Percentiles rank a stretch among this genome's conserved stretches.
phyloP scores from a whole-genome alignment of 2,888 invertebrate genomes.

The Lasioglossum calceatum region DNA sequence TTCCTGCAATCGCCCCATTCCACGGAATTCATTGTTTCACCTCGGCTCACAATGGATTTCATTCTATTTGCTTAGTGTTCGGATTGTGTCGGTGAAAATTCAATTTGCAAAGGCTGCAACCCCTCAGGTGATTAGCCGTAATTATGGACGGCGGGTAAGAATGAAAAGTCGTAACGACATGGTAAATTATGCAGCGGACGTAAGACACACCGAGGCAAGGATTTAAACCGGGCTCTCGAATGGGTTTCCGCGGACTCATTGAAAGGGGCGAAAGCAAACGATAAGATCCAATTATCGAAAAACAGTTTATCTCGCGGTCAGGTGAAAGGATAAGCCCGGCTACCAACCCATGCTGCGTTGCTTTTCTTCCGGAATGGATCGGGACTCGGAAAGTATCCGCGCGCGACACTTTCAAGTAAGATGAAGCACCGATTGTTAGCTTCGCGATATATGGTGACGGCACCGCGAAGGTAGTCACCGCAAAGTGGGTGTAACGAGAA shows the following conservation, averaged over 20 bases:
- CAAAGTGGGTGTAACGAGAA: constrained; percentile 10
- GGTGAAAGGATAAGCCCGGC: constrained; percentile 65
- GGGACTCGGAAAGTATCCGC: constrained; percentile 44
- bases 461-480: background rate
- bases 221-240: constrained; percentile 57
- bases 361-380: constrained; percentile 57
- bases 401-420: constrained; percentile 46
- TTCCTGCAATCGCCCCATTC: background rate
- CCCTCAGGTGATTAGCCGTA: background rate
- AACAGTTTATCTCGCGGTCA: constrained; percentile 70
- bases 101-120: background rate
- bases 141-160: constrained; percentile 24
- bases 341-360: constrained; percentile 38
- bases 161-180: constrained; percentile 65
- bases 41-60: background rate
- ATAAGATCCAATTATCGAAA: constrained; percentile 74
- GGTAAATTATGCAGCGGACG: constrained; percentile 66
- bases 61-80: background rate
- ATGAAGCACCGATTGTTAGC: constrained; percentile 65
- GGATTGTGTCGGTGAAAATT: background rate
- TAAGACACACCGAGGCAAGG: constrained; percentile 35
- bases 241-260: constrained; percentile 45
- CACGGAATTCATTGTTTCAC: background rate
- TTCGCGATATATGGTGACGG: constrained; percentile 49
- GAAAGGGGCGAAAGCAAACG: constrained; percentile 60